A percentile compares a stretch with the other conserved stretches of the same genome.
These are phyloP conservation scores for Adelognathus sp. DNA, from an alignment of 2,888 invertebrate species.

Conservation along the genomic window DNA sequence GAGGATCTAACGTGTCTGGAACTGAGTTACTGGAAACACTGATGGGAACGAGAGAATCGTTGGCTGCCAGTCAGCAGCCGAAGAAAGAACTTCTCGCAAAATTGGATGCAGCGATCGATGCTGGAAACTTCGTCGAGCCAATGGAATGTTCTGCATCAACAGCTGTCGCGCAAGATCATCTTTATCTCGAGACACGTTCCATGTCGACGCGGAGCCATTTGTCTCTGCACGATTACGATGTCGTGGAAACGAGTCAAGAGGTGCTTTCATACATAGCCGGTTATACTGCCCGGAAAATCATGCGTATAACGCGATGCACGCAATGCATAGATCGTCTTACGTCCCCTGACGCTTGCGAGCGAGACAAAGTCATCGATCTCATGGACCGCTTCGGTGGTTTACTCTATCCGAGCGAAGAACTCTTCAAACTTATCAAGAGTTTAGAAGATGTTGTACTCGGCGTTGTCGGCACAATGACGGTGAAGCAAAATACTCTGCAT, in stretches of 20 bases:
- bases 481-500: slow-evolving; percentile 10
- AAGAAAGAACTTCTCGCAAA: slow-evolving; percentile 32
- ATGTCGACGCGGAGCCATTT: background rate
- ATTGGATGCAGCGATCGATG: slow-evolving; percentile 27
- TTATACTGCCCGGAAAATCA: slow-evolving; percentile 32
- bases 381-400: slow-evolving; percentile 7
- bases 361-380: slow-evolving; percentile 18
- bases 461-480: slow-evolving; percentile 4
- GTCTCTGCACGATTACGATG: slow-evolving; percentile 48
- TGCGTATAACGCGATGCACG: slow-evolving; percentile 1
- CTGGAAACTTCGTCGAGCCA: background rate
- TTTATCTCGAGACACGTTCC: background rate
- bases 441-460: slow-evolving; percentile 5
- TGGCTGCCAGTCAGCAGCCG: background rate
- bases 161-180: background rate
- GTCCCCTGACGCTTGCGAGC: background rate
- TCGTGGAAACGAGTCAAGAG: background rate
- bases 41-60: slow-evolving; percentile 42
- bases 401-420: slow-evolving; percentile 19
- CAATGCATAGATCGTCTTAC: background rate
- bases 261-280: slow-evolving; percentile 28
- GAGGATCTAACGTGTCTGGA: slow-evolving; percentile 61
- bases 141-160: background rate
- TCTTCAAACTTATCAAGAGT: slow-evolving; percentile 4
- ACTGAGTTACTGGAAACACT: slow-evolving; percentile 48